Base-by-base conservation (phyloP, 1,140 invertebrate species). In the Musca vetustissima region DNA sequence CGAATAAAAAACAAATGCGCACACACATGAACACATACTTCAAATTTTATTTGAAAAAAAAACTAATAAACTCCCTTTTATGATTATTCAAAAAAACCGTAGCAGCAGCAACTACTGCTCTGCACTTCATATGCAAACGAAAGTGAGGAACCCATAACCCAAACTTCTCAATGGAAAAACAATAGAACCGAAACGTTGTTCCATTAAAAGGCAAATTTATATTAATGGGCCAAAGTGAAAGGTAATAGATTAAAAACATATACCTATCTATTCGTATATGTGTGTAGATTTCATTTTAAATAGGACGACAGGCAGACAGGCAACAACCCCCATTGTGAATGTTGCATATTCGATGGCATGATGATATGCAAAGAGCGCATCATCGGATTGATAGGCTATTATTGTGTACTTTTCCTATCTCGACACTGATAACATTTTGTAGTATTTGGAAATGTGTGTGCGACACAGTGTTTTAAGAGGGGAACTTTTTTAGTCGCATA, bases 151-250 rank as follows among this genome's bases (percentile, higher is more conserved):
- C 15, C 14, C 4, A 59, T 13, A 24, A 59, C 9, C 32, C 15
- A 64, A 7, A 49, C 43, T 49, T 13, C 36, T 43, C 36, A 3
- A 43, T 1, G n/a, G n/a, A n/a, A 43, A 43, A 43, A 43, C 36
- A 43, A 43, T 43, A 13, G 36, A 43, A 43, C 36, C 36, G 36
- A 43, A 43, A 43, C 64, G 36, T 49, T 77, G 76, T 78, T 78
- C 76, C 77, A 78, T 78, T 78, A 78, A 78, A 78, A 78, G 76
- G 77, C 76, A 78, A 78, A 78, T 78, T 78, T 78, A 78, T 76
- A 76, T 78, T 78, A 78, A 78, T 78, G 75, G 19, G 64, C 48
- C 43, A 49, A 48, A 17, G 48, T 13, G 17, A 65, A 49, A 24
- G 64, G 64, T 28, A 48, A 48, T 49, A 73, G 68, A 49, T 49